A percentile compares a stretch with the other conserved stretches of the same genome.
Conservation (phyloP, 2,797 vertebrate genomes). For the Antrozous pallidus region DNA sequence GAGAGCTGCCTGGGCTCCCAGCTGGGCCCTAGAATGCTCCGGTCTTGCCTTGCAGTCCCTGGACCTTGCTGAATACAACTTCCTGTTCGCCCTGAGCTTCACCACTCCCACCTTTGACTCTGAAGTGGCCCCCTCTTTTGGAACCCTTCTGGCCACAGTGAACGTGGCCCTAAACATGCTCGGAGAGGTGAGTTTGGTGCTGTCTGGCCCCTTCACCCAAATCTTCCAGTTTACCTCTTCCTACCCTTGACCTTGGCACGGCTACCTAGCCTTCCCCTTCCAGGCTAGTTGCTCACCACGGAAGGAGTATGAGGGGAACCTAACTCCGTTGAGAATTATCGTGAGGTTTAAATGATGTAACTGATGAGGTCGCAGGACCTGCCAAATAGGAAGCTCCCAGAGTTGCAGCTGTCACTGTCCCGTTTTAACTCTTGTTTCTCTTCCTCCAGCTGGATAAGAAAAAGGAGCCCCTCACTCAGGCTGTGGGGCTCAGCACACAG, state of each 20-base stretch:
- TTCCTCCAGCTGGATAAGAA: constrained; percentile 93
- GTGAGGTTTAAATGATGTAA: not conserved
- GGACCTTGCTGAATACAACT: constrained; percentile 94
- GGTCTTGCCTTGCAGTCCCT: constrained; percentile 85
- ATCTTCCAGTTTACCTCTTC: not conserved
- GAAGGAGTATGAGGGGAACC: not conserved
- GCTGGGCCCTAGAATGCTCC: not conserved
- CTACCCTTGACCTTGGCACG: not conserved
- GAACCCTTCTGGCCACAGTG: constrained; percentile 95
- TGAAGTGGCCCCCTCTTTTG: constrained; percentile 96
- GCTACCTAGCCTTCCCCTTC: not conserved
- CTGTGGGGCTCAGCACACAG: constrained; percentile 86
- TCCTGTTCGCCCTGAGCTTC: constrained; percentile 95
- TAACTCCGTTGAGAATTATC: not conserved
- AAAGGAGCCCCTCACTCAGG: constrained; percentile 90
- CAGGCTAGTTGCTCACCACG: not conserved
- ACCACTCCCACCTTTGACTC: constrained; percentile 96
- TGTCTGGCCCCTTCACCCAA: not conserved
- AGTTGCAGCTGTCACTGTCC: not conserved
- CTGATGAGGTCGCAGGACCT: not conserved
- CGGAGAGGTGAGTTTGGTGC: constrained; percentile 87
- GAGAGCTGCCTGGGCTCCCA: not conserved
- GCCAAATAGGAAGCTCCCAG: not conserved
- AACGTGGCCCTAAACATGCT: constrained; percentile 96
- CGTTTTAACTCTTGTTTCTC: not conserved